Evolutionary conservation across 1,140 invertebrate species (phyloP), one percentile per base, ranked within the genome.

Genomic region (Ctenoplectra terminalis): DNA sequence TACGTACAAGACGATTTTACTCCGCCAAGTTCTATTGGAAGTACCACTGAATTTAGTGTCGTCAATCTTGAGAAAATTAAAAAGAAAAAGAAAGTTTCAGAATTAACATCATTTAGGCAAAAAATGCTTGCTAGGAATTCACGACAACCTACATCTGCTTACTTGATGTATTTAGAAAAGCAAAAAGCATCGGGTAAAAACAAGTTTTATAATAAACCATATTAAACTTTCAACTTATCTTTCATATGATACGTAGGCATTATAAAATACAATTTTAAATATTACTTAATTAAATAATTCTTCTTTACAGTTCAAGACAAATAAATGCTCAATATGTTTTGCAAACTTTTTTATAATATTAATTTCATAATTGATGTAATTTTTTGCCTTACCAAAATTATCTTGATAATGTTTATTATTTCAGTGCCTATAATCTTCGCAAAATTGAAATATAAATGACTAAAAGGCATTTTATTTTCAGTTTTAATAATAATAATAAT

Each of bases 41-140:
- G 86, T 34, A 91, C 87, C 0, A 91, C 90, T 0, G 26, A 86
- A 26, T 92, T 92, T 37, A 26, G 20, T 9, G 81, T 91, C 1
- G 54, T 87, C 5, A 87, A 87, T 52, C 17, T 92, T 26, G 23
- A 84, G 4, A 90, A 89, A 34, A 11, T 66, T 0, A 85, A 66
- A 13, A 89, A 88, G 40, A 70, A 78, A 8, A 81, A 81, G 40
- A 83, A 81, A 31, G 29, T 20, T 23, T 1, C n/a, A 1, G 46
- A 54, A 0, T 58, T 58, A 31, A 3, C 37, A 31, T 81, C 50
- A 2, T 91, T 91, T 40, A 84, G 86, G 6, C 77, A 90, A 52
- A 87, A 40, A n/a, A 89, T 92, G 82, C 61, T 92, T 0, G 15
- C 64, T n/a, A 84, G 83, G 50, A 91, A 90, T 76, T 1, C 40